phyloP scores from a whole-genome alignment of 2,888 invertebrate species.

The Anthophora plumipes region DNA sequence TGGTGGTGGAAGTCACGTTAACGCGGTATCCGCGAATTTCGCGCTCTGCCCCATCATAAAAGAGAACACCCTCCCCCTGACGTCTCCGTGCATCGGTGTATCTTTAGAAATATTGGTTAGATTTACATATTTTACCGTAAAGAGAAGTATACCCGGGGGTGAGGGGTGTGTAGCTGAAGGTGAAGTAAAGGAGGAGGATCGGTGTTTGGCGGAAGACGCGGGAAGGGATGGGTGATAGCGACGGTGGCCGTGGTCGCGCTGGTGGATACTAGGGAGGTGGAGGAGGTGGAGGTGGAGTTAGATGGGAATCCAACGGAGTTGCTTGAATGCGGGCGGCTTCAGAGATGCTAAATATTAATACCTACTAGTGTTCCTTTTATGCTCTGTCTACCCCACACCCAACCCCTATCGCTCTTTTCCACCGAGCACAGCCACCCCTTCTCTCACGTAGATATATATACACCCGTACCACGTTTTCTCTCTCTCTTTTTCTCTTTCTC shows the following conservation, averaged over 20 bases:
- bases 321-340: constrained; percentile 82
- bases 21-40: constrained; percentile 76
- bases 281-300: constrained; percentile 65
- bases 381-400: constrained; percentile 74
- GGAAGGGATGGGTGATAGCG: constrained; percentile 55
- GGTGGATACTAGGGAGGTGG: constrained; percentile 58
- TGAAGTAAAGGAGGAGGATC: constrained; percentile 77
- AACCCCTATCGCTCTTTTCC: constrained; percentile 74
- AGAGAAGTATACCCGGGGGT: constrained; percentile 75
- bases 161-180: no score
- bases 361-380: constrained; percentile 83
- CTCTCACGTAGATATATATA: constrained; percentile 22
- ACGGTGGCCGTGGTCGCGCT: constrained; percentile 43
- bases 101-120: constrained; percentile 84
- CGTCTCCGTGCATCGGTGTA: constrained; percentile 72
- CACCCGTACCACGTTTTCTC: constrained; percentile 26
- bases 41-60: constrained; percentile 78
- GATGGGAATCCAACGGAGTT: constrained; percentile 81
- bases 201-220: constrained; percentile 59
- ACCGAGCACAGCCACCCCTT: constrained; percentile 27
- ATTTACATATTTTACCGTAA: constrained; percentile 84
- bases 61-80: constrained; percentile 74
- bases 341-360: constrained; percentile 84
- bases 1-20: constrained; percentile 52
- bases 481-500: constrained; percentile 47